These are phyloP conservation scores for Passerculus sandwichensis DNA, from an alignment of 2,797 vertebrate species.

Conservation along the genomic window DNA sequence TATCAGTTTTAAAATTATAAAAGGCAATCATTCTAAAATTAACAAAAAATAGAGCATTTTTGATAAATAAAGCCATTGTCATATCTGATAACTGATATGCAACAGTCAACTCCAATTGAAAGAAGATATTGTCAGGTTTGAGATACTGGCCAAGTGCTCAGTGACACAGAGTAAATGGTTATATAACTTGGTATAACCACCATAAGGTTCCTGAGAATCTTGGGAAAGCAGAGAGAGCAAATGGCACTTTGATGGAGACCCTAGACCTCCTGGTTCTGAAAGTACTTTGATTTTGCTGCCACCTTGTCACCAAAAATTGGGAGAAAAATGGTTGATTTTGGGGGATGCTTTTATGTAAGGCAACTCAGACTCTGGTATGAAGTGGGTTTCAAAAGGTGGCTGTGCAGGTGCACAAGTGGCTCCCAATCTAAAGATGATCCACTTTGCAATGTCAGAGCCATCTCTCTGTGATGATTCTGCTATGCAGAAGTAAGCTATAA, in stretches of 20 bases:
- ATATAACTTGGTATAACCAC: not conserved
- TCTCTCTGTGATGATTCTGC: not conserved
- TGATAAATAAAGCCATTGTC: not conserved
- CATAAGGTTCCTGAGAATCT: not conserved
- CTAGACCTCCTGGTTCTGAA: not conserved
- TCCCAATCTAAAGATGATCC: not conserved
- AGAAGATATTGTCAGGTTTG: not conserved
- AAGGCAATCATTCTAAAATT: not conserved
- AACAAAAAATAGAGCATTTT: not conserved
- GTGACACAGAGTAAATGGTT: not conserved
- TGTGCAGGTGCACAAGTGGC: not conserved
- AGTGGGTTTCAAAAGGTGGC: not conserved
- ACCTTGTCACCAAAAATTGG: not conserved
- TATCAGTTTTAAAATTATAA: not conserved
- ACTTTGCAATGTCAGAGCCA: not conserved
- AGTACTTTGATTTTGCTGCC: not conserved
- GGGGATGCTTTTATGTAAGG: not conserved
- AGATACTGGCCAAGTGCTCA: not conserved
- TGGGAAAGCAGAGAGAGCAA: not conserved
- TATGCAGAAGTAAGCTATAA: not conserved
- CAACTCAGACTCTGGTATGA: not conserved
- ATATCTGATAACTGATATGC: not conserved
- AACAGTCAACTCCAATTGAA: not conserved
- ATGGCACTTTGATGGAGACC: not conserved
- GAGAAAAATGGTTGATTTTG: not conserved